Base-by-base conservation (phyloP, 2,797 vertebrate species). In the Nannoperca obscura region DNA sequence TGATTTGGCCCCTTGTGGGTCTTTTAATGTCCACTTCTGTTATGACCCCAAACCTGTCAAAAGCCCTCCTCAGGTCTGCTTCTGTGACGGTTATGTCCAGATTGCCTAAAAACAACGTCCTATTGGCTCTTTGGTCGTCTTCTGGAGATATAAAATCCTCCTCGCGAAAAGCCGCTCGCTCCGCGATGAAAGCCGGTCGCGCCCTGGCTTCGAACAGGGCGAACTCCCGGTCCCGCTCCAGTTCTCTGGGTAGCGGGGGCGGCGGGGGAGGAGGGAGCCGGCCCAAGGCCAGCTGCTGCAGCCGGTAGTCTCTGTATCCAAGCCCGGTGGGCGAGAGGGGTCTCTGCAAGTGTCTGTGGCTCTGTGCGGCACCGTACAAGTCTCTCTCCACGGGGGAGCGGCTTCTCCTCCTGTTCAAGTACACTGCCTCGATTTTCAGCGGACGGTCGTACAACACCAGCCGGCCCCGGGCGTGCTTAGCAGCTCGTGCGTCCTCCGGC, bases 11-110 rank as follows among this genome's bases (percentile, higher is more conserved):
- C 0, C 97, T 92, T 2, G 93, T 93, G 1, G 98, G 96, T 79
- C 97, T 94, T 83, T 99, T 99, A 67, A 99, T 99, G 89, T 99
- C 98, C 84, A 99, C 98, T 85, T 99, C 98, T 0, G 98, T 98
- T 77, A 99, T 99, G 60, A 97, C 96, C 38, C 98, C 98, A 12
- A 99, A 99, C 52, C 98, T 94, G 86, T 99, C 98, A 70, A 99
- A 99, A 0, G 97, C 97, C 60, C 98, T 94, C 49, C 96, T 95
- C 24, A 99, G 87, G 78, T 99, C 98, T 0, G 95, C 97, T 83
- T 99, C 98, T 7, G 97, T 97, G 7, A 99, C 97, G 0, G 94
- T 96, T 77, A 97, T 98, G 93, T 99, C 98, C 89, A 99, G 89
- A 81, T 99, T 99, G 57, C 98, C 98, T 88, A 99, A 88, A 94